phyloP scores from a whole-genome alignment of 1,140 invertebrate genomes.

The Drosophila mojavensis region DNA sequence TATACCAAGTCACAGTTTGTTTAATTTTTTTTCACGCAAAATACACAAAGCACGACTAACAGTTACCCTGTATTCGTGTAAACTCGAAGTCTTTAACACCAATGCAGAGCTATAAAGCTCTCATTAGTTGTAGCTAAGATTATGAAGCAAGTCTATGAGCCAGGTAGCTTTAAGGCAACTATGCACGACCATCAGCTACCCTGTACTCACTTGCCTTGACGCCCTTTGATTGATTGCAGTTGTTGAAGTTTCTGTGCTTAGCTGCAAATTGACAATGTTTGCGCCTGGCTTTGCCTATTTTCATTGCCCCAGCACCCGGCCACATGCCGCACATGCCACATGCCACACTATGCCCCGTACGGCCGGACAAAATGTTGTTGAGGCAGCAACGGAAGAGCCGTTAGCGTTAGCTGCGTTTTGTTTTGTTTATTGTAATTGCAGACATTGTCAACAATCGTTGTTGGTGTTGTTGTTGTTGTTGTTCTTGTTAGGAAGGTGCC shows the following conservation, averaged over 20 bases:
- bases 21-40: too few species aligned
- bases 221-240: neutral
- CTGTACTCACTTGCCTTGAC: neutral
- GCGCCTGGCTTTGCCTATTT: neutral
- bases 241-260: neutral
- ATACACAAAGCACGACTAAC: too few species aligned
- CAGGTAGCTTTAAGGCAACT: too few species aligned
- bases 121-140: too few species aligned
- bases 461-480: constrained; percentile 9
- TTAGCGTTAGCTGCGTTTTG: constrained; percentile 50
- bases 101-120: too few species aligned
- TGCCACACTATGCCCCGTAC: neutral
- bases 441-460: constrained; percentile 42
- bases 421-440: constrained; percentile 55
- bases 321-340: too few species aligned
- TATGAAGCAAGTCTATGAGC: neutral
- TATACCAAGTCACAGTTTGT: too few species aligned
- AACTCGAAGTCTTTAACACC: too few species aligned
- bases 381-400: constrained; percentile 26
- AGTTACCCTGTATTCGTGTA: neutral
- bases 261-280: neutral
- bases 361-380: neutral
- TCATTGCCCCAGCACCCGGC: neutral
- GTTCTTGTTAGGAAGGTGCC: constrained; percentile 13
- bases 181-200: neutral